Conservation (phyloP, 64 coral and sea anemone genomes). For the Dendrophyllia cribrosa region DNA sequence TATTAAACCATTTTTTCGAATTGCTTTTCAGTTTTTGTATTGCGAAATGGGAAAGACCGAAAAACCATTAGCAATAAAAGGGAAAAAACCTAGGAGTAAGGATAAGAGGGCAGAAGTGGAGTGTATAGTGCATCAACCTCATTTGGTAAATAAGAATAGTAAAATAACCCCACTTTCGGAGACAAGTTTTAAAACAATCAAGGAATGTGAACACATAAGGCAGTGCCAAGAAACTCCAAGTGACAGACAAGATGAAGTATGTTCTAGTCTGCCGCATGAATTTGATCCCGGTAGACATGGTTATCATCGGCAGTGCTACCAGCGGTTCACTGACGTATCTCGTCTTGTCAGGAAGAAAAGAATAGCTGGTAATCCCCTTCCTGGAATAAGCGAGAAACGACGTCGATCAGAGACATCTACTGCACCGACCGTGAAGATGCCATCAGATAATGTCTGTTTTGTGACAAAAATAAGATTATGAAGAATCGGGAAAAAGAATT, state of each 20-base stretch:
- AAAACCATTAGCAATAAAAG: no score
- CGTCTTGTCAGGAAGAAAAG: background rate
- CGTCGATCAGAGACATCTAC: background rate
- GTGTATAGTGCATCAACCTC: no score
- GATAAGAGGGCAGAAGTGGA: no score
- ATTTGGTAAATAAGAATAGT: no score
- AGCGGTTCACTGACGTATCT: background rate
- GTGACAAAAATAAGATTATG: background rate
- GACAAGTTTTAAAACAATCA: no score
- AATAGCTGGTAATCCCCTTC: background rate
- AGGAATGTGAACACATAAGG: background rate
- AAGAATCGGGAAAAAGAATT: background rate
- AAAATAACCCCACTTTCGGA: no score
- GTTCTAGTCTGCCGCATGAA: background rate
- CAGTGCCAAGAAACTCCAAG: background rate
- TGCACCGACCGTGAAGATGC: background rate
- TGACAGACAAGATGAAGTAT: background rate
- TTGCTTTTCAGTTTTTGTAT: no score
- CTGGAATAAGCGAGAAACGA: background rate
- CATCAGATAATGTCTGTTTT: conserved; percentile 34
- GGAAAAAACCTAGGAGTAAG: no score
- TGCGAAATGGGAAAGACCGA: no score
- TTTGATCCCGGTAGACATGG: background rate
- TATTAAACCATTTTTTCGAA: no score
- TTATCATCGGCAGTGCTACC: background rate